A percentile compares a stretch with the other conserved stretches of the same genome.
These are phyloP conservation scores for Zaprionus nigranus DNA, from an alignment of 1,140 invertebrate genomes.

Conservation along the genomic window DNA sequence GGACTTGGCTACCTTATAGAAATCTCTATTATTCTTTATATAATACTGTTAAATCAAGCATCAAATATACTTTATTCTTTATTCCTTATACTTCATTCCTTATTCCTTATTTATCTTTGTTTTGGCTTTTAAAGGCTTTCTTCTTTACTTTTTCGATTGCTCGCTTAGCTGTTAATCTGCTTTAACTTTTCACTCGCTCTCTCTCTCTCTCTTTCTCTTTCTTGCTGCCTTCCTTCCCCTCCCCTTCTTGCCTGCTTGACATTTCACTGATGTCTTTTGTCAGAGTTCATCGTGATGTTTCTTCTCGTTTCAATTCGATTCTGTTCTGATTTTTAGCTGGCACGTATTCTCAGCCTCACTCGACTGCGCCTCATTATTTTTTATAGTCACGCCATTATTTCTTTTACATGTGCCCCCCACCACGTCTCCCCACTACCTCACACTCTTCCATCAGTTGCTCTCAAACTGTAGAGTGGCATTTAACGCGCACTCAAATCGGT, in stretches of 20 bases:
- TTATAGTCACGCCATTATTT: conserved; percentile 68
- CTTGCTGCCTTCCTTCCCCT: background rate
- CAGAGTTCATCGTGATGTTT: background rate
- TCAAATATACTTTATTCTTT: background rate
- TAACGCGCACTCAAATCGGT: conserved; percentile 65
- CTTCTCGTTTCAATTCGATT: conserved; percentile 1
- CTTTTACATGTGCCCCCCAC: conserved; percentile 59
- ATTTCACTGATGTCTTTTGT: conserved; percentile 10
- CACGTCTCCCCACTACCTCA: background rate
- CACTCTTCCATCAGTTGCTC: conserved; percentile 34
- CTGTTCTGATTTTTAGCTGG: conserved; percentile 10
- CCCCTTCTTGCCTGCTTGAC: background rate
- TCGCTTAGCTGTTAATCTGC: conserved; percentile 24
- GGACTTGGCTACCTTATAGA: too few relatives aligned
- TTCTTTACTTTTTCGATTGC: conserved; percentile 8
- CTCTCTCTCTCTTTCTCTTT: background rate
- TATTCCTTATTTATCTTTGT: background rate
- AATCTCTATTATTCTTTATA: background rate
- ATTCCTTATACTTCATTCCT: background rate
- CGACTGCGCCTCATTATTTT: conserved; percentile 71
- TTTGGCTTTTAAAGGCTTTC: background rate
- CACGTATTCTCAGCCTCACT: conserved; percentile 20
- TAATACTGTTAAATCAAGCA: background rate
- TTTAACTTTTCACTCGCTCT: conserved; percentile 39
- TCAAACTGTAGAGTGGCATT: conserved; percentile 68